Base-by-base conservation (phyloP, 2,888 invertebrate species). In the Temnothorax unifasciatus region DNA sequence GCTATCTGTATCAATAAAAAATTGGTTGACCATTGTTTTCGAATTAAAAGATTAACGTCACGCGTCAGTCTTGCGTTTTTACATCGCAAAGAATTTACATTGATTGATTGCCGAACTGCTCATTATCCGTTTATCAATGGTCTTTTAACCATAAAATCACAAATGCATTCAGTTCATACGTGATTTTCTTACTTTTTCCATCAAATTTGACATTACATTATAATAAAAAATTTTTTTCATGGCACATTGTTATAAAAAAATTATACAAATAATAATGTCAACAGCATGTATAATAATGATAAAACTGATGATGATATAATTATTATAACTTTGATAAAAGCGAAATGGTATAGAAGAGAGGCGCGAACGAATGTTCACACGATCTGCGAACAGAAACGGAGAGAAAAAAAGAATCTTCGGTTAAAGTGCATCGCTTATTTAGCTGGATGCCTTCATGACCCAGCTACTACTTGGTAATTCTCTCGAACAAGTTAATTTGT, bases 401-500 rank as follows among this genome's bases (percentile, higher is more conserved):
- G 41, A 9, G 11, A 41, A 44, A 15, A 15, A 54, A 64, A 25
- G n/a, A 44, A 44, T 29, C 3, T 21, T 21, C 8, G 34, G 15
- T 47, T 38, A 54, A 77, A 44, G 15, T 57, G 44, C 44, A 50
- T 69, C 38, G 38, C 41, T n/a, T 52, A 44, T 73, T 81, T 74
- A 74, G 18, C 52, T 59, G 50, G 29, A 21, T 82, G 61, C 83
- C 34, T 50, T 84, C 79, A 84, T 84, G 82, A 86, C 76, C 83
- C 63, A 25, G 15, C 25, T 21, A 41, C 77, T 66, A 77, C 75
- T 85, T 85, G 47, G 83, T 82, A 86, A 89, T 90, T 88, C 89
- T 90, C 89, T 90, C 86, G 84, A 91, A 90, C 79, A 85, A 61
- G 83, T 90, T 90, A 89, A 90, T 88, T 90, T 85, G 71, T 61